These are phyloP conservation scores for Chironomus riparius DNA, from an alignment of 2,888 invertebrate species.

Conservation along the genomic window DNA sequence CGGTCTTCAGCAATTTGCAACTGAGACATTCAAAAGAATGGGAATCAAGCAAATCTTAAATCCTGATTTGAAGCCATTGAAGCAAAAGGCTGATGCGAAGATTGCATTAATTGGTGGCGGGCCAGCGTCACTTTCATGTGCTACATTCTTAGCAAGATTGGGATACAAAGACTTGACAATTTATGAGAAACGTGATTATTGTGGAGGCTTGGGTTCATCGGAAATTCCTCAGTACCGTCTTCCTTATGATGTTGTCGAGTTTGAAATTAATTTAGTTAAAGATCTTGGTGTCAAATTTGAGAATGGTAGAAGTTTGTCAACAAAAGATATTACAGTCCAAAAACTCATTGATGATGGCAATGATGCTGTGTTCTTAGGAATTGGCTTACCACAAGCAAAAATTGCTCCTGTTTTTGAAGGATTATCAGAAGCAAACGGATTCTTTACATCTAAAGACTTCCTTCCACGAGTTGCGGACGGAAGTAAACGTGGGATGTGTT, in stretches of 20 bases:
- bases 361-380: conserved; percentile 73
- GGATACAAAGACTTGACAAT: conserved; percentile 88
- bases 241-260: conserved; percentile 85
- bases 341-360: conserved; percentile 58
- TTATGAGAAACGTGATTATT: conserved; percentile 76
- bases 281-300: conserved; percentile 88
- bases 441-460: conserved; percentile 91
- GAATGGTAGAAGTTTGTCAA: conserved; percentile 60
- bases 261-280: conserved; percentile 82
- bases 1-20: conserved; percentile 94
- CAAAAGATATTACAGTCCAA: conserved; percentile 62
- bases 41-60: conserved; percentile 78
- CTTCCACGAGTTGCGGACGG: conserved; percentile 78
- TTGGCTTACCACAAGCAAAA: conserved; percentile 88
- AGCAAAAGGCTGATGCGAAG: conserved; percentile 50
- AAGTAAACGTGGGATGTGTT: conserved; percentile 84
- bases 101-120: conserved; percentile 91
- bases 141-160: conserved; percentile 86
- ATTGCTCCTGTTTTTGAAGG: conserved; percentile 64
- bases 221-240: conserved; percentile 97
- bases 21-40: conserved; percentile 94
- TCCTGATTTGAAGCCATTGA: conserved; percentile 52
- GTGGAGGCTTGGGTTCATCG: conserved; percentile 88
- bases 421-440: conserved; percentile 71
- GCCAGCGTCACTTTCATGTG: conserved; percentile 92